phyloP scores from a whole-genome alignment of 1,140 invertebrate species.

The Pseudoatta argentina region DNA sequence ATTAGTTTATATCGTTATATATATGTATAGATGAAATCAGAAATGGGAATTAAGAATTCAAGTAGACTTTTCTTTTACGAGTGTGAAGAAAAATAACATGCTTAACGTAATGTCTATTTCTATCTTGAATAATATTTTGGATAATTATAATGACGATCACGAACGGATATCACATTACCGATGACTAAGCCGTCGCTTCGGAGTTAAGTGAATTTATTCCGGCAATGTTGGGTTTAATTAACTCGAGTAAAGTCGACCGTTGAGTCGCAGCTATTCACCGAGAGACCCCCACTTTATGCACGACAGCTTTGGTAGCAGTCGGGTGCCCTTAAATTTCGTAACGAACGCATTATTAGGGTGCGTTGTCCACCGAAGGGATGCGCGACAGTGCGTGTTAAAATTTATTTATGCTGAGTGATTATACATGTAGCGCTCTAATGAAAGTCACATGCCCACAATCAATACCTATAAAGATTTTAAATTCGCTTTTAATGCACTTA shows the following conservation, averaged over 20 bases:
- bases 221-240: constrained; percentile 70
- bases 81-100: not conserved
- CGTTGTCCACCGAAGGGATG: constrained; percentile 38
- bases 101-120: not conserved
- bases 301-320: constrained; percentile 49
- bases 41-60: not conserved
- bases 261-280: constrained; percentile 66
- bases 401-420: constrained; percentile 32
- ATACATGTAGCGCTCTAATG: not conserved
- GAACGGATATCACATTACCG: constrained; percentile 49
- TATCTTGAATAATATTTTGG: constrained; percentile 21
- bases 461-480: constrained; percentile 17
- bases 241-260: constrained; percentile 58
- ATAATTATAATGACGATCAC: constrained; percentile 53
- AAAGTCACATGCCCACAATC: constrained; percentile 1
- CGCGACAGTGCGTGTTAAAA: constrained; percentile 9
- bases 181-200: constrained; percentile 42
- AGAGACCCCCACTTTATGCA: constrained; percentile 40
- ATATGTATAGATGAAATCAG: not conserved
- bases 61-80: not conserved
- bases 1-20: not conserved
- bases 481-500: constrained; percentile 6
- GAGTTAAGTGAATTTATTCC: constrained; percentile 63
- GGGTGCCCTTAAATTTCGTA: constrained; percentile 48
- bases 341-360: constrained; percentile 53